A percentile compares a stretch with the other conserved stretches of the same genome.
Conservation (phyloP, 2,888 invertebrate species). For the Drosophila ochracea region DNA sequence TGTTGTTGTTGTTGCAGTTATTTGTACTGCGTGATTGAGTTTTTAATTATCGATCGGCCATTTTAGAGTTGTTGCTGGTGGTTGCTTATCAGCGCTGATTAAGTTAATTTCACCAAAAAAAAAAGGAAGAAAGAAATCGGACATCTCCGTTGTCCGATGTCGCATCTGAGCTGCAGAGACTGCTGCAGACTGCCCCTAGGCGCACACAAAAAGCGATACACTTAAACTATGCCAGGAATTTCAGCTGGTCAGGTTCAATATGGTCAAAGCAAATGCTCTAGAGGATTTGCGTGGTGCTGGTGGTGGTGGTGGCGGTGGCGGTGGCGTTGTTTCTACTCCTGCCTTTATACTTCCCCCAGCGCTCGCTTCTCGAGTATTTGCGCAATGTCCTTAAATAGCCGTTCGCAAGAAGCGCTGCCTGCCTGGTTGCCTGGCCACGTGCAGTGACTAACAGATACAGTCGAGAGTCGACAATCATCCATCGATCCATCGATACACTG, state of each 20-base stretch:
- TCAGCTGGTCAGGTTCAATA: constrained; percentile 66
- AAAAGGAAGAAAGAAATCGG: neutral
- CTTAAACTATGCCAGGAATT: constrained; percentile 79
- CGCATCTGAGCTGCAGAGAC: constrained; percentile 7
- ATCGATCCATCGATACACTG: constrained; percentile 71
- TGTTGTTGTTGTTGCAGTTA: constrained; percentile 20
- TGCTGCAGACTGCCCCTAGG: constrained; percentile 35
- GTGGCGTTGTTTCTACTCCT: constrained; percentile 6
- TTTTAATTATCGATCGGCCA: constrained; percentile 60
- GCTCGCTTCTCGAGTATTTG: constrained; percentile 55
- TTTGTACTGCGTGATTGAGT: constrained; percentile 62
- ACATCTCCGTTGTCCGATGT: constrained; percentile 15
- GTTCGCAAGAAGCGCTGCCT: constrained; percentile 70
- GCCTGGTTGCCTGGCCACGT: constrained; percentile 68
- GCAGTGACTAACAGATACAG: constrained; percentile 82
- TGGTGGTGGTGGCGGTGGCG: constrained; percentile 40
- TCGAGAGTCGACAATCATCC: constrained; percentile 59
- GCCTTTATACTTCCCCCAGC: constrained; percentile 5
- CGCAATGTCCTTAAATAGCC: constrained; percentile 80
- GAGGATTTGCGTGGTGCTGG: constrained; percentile 79
- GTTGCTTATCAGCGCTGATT: constrained; percentile 75
- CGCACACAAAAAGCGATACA: constrained; percentile 74
- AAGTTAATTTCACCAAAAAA: constrained; percentile 68
- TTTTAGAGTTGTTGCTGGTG: constrained; percentile 14
- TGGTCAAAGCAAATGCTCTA: constrained; percentile 79